A percentile compares a stretch with the other conserved stretches of the same genome.
These are phyloP conservation scores for Hoplodrina ambigua DNA, from an alignment of 2,888 invertebrate species.

Conservation along the genomic window DNA sequence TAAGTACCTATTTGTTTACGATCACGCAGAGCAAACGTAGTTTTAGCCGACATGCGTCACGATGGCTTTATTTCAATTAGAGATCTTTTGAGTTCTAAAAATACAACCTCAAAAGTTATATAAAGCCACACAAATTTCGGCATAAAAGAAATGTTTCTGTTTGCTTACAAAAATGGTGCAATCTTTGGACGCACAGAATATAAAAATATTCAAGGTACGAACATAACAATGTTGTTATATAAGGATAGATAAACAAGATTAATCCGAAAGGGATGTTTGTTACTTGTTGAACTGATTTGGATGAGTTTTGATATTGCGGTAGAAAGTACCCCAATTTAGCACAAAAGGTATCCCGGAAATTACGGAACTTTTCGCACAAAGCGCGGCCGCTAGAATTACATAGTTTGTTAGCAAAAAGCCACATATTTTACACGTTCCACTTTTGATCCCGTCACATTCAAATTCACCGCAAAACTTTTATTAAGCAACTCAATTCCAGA, in stretches of 20 bases:
- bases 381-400: constrained; percentile 8
- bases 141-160: constrained; percentile 5
- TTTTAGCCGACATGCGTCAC: background rate
- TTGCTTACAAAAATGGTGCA: constrained; percentile 16
- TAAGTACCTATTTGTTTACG: background rate
- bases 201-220: constrained; percentile 23
- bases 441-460: constrained; percentile 3
- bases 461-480: constrained; percentile 7
- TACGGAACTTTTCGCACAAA: constrained; percentile 32
- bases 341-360: constrained; percentile 35
- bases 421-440: constrained; percentile 13
- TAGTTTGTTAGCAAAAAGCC: constrained; percentile 32
- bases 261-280: constrained; percentile 29
- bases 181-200: constrained; percentile 21
- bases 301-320: constrained; percentile 43
- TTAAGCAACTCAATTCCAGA: background rate
- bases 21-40: background rate
- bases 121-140: background rate
- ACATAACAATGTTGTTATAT: constrained; percentile 3
- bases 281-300: constrained; percentile 34
- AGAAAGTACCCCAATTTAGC: constrained; percentile 43
- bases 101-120: constrained; percentile 18
- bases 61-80: constrained; percentile 3
- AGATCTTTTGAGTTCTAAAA: constrained; percentile 12
- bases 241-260: constrained; percentile 30